Conservation (phyloP, 35 echinoderm and acorn worm genomes). For the Hemicentrotus pulcherrimus region DNA sequence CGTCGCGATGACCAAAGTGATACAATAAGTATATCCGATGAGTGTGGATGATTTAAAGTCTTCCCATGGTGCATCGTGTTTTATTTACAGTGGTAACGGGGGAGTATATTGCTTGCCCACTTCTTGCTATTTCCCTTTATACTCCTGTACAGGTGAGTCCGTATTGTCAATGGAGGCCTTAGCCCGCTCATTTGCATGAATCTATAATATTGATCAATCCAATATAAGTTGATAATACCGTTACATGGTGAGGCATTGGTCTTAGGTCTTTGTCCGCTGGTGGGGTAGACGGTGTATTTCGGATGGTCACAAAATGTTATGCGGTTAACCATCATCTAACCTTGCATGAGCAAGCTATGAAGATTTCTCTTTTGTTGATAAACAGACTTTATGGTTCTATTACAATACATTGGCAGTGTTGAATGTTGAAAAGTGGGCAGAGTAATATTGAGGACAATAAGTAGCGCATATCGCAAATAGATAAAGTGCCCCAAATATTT, state of each 20-base stretch:
- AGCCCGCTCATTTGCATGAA: constrained; percentile 25
- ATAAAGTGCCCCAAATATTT: too few species aligned
- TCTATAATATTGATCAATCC: constrained; percentile 39
- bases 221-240: constrained; percentile 6
- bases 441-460: not conserved
- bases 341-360: not conserved
- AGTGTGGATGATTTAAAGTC: not conserved
- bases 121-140: not conserved
- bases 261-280: not conserved
- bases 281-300: not conserved
- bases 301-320: not conserved
- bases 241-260: not conserved
- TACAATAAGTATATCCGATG: not conserved
- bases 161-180: not conserved
- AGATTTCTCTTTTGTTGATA: not conserved
- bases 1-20: not conserved
- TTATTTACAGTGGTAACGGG: constrained; percentile 46
- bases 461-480: too few species aligned
- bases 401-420: not conserved
- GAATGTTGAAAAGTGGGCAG: not conserved
- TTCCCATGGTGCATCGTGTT: not conserved
- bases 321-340: not conserved
- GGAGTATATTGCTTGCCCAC: not conserved
- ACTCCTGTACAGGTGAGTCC: not conserved
- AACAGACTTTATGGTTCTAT: not conserved